Base-by-base conservation (phyloP, 2,113 vertebrate species). In the Sorex fumeus region DNA sequence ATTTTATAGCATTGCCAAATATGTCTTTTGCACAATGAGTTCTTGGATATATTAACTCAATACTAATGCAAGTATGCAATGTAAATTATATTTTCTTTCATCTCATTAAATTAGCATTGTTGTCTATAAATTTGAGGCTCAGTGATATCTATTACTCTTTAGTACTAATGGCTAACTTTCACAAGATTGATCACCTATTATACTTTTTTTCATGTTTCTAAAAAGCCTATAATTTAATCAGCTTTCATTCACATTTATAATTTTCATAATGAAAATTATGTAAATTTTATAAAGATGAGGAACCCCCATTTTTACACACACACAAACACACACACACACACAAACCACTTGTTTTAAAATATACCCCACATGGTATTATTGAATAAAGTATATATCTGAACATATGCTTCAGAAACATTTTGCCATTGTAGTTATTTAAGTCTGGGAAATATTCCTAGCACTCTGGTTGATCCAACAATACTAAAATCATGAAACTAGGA, bases 331-430 rank as follows among this genome's bases (percentile, higher is more conserved):
- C n/a, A n/a, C 57, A 15, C 57, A 23, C n/a, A 67, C 8, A 45
- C 18, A 83, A 50, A 93, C 78, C 32, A 27, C 10, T 78, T 90
- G 12, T 8, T 91, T 82, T 93, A 36, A 79, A 76, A 32, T 76
- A 62, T 50, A 80, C 13, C 3, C 19, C 47, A n/a, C 18, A 79
- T 87, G n/a, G 2, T 64, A 71, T 15, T 72, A 77, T 27, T 23
- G 40, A 79, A 6, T 87, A 86, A 91, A 93, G n/a, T 81, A 85
- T 87, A 62, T 40, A 88, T 80, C 45, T 43, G 9, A 93, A 16
- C 45, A 60, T 87, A 84, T 94, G 30, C 60, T 96, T 91, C 81
- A 80, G 19, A 93, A 70, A 75, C 9, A 91, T 80, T 92, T 90
- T 88, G 67, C 84, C 69, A 67, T 1, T 19, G 16, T 30, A 76